Evolutionary conservation across 2,113 vertebrate species (phyloP).

Genomic region (Bostrychus sinensis): DNA sequence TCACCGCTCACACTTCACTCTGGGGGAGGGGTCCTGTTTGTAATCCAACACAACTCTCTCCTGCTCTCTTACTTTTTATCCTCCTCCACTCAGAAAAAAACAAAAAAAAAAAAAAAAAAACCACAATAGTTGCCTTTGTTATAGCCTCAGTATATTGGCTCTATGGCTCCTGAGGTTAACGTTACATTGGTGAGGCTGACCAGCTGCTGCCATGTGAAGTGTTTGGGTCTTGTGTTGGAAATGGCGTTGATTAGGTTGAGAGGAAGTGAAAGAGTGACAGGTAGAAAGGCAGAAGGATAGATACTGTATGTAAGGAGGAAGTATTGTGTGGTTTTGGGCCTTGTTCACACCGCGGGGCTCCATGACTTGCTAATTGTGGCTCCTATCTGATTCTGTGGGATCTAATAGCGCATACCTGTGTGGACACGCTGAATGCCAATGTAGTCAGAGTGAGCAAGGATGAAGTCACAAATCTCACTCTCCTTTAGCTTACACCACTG

Average conservation of each 20-base stretch:
- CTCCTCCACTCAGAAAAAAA: slow-evolving; percentile 32
- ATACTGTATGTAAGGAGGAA: neutral
- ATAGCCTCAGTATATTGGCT: slow-evolving; percentile 27
- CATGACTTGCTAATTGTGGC: slow-evolving; percentile 5
- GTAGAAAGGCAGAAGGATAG: slow-evolving; percentile 10
- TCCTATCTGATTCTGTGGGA: slow-evolving; percentile 19
- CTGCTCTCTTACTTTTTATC: slow-evolving; percentile 34
- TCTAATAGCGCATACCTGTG: neutral
- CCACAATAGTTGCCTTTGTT: slow-evolving; percentile 76
- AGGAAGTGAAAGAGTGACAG: slow-evolving; percentile 29
- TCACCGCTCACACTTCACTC: slow-evolving; percentile 41
- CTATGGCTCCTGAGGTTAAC: slow-evolving; percentile 62
- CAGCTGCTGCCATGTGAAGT: slow-evolving; percentile 67
- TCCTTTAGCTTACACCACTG: neutral
- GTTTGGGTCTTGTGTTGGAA: slow-evolving; percentile 9
- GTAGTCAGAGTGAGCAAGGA: neutral
- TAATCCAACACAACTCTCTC: slow-evolving; percentile 70
- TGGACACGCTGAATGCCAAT: neutral
- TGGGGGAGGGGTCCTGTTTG: slow-evolving; percentile 45
- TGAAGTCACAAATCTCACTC: neutral
- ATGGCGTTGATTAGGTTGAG: slow-evolving; percentile 16
- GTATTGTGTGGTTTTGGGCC: neutral
- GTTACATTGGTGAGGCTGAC: slow-evolving; percentile 71
- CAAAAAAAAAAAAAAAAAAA: too few relatives aligned
- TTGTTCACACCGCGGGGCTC: neutral